phyloP scores from a whole-genome alignment of 2,888 invertebrate species.

The Trisateles emortualis region DNA sequence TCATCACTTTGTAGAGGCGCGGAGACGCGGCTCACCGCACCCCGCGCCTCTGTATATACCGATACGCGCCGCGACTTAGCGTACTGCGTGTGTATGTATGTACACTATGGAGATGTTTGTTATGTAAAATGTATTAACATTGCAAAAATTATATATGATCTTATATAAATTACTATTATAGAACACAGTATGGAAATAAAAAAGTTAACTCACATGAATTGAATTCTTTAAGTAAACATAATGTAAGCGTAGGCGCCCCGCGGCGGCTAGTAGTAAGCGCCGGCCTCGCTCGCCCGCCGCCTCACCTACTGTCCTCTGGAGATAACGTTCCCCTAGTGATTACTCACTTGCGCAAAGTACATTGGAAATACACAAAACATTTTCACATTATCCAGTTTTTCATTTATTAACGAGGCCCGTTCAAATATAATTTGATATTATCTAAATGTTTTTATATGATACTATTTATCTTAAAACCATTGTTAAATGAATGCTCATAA shows the following conservation, averaged over 20 bases:
- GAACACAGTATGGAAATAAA: slow-evolving; percentile 86
- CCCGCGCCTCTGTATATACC: slow-evolving; percentile 71
- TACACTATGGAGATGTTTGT: slow-evolving; percentile 85
- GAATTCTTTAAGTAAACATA: slow-evolving; percentile 79
- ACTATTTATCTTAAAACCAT: not conserved
- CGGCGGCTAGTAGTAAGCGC: slow-evolving; percentile 54
- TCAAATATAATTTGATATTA: slow-evolving; percentile 45
- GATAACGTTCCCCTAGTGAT: slow-evolving; percentile 64
- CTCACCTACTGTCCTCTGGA: slow-evolving; percentile 58
- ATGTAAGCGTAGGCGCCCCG: slow-evolving; percentile 71
- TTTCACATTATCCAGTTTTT: slow-evolving; percentile 80
- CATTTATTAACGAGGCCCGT: slow-evolving; percentile 63
- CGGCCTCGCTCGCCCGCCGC: slow-evolving; percentile 49
- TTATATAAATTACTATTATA: slow-evolving; percentile 87
- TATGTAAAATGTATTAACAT: slow-evolving; percentile 87
- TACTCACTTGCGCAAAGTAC: slow-evolving; percentile 72
- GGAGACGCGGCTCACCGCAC: slow-evolving; percentile 37
- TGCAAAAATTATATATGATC: slow-evolving; percentile 87
- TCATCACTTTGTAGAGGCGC: slow-evolving; percentile 74
- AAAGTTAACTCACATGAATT: slow-evolving; percentile 85
- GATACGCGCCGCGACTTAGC: slow-evolving; percentile 62
- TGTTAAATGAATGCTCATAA: not conserved
- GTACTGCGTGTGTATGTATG: slow-evolving; percentile 76
- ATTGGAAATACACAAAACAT: slow-evolving; percentile 80
- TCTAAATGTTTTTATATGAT: slow-evolving; percentile 9